Percentiles rank a stretch among this genome's conserved stretches.
Conservation (phyloP, 2,888 invertebrate genomes). For the Hermodice carunculata region DNA sequence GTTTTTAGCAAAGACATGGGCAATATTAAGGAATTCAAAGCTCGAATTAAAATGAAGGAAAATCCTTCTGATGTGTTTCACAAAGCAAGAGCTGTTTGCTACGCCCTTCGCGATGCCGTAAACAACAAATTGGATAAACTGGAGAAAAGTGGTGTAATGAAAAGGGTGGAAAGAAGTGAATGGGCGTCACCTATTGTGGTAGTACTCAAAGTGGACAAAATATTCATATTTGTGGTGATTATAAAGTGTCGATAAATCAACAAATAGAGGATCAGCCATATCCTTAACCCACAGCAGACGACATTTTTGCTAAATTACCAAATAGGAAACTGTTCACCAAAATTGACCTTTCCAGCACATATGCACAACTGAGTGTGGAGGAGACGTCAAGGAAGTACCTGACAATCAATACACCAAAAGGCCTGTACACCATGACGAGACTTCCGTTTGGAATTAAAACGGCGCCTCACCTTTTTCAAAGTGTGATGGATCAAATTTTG, state of each 20-base stretch:
- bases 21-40: no score
- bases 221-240: no score
- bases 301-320: neutral
- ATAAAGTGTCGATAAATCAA: neutral
- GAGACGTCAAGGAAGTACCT: neutral
- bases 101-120: neutral
- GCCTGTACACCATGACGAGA: neutral
- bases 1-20: no score
- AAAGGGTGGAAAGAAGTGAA: neutral
- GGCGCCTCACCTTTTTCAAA: neutral
- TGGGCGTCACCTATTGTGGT: constrained; percentile 22
- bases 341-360: neutral
- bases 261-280: neutral
- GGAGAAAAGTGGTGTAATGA: neutral
- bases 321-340: neutral
- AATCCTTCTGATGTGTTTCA: no score
- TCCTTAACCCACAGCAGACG: neutral
- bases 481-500: neutral
- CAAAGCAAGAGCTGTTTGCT: constrained; percentile 5
- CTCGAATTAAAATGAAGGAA: no score
- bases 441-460: neutral
- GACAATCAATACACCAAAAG: constrained; percentile 5
- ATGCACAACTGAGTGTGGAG: neutral
- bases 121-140: neutral
- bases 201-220: constrained; percentile 1